These are phyloP conservation scores for Sparus aurata DNA, from an alignment of 2,797 vertebrate genomes.

Conservation along the genomic window DNA sequence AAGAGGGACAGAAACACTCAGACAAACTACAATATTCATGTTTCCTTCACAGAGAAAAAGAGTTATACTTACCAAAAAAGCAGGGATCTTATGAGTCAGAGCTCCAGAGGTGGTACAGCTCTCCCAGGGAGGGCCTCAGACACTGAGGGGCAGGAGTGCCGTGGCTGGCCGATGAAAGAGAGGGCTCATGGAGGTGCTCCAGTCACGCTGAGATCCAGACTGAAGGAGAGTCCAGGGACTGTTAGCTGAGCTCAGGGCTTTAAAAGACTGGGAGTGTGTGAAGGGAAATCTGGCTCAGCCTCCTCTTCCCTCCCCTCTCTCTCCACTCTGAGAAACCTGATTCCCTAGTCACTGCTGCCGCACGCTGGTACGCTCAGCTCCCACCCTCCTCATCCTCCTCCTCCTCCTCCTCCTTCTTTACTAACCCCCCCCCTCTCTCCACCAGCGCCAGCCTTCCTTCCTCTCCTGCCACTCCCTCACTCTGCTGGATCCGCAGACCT, in stretches of 20 bases:
- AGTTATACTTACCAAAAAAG: conserved; percentile 52
- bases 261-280: conserved; percentile 59
- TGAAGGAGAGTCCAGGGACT: conserved; percentile 41
- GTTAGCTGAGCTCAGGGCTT: conserved; percentile 47
- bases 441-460: conserved; percentile 51
- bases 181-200: conserved; percentile 1
- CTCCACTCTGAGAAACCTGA: conserved; percentile 63
- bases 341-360: conserved; percentile 57
- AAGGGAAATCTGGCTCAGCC: conserved; percentile 55
- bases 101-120: conserved; percentile 11
- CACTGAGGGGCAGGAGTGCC: background rate
- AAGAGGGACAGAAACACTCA: conserved; percentile 23
- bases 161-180: background rate
- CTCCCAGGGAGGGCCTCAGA: conserved; percentile 19
- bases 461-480: conserved; percentile 67
- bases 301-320: conserved; percentile 47
- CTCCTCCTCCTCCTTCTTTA: conserved; percentile 11
- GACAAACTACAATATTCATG: background rate
- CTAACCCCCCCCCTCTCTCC: background rate
- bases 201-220: conserved; percentile 40
- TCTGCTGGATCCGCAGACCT: conserved; percentile 24
- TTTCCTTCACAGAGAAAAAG: background rate
- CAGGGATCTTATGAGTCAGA: conserved; percentile 8
- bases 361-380: conserved; percentile 46
- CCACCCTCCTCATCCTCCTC: conserved; percentile 31